phyloP scores from a whole-genome alignment of 2,113 vertebrate genomes.

The Protomyctophum bolini region DNA sequence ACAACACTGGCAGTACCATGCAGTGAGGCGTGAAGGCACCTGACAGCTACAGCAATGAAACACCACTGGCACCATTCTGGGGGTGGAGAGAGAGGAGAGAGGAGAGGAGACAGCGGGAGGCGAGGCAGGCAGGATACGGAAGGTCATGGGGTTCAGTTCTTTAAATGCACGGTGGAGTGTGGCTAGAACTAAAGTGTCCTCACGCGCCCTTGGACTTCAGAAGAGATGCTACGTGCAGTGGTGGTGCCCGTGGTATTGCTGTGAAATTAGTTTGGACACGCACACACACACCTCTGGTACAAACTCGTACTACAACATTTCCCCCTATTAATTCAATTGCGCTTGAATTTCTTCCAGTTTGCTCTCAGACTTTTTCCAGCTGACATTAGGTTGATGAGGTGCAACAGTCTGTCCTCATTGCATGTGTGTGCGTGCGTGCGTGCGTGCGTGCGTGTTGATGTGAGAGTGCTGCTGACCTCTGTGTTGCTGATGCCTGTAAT shows the following conservation, averaged over 20 bases:
- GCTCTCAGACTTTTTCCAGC: not conserved
- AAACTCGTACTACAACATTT: not conserved
- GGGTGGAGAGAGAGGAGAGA: conserved; percentile 16
- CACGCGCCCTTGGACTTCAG: conserved; percentile 34
- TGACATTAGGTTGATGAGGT: too few relatives aligned
- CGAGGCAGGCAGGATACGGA: conserved; percentile 19
- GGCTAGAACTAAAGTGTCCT: conserved; percentile 37
- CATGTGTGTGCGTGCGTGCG: too few relatives aligned
- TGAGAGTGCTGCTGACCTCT: too few relatives aligned
- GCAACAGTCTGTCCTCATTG: too few relatives aligned
- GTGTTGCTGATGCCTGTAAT: too few relatives aligned
- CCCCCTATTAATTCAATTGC: not conserved
- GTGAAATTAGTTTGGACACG: not conserved
- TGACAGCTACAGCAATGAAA: conserved; percentile 44
- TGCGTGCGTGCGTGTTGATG: too few relatives aligned
- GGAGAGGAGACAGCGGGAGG: not conserved
- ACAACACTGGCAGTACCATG: conserved; percentile 51
- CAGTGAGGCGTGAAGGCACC: conserved; percentile 59
- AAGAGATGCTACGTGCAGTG: conserved; percentile 1
- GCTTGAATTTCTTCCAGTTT: conserved; percentile 1
- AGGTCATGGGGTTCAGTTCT: conserved; percentile 20
- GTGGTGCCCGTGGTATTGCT: not conserved
- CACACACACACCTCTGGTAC: not conserved
- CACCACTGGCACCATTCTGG: conserved; percentile 36
- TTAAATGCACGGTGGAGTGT: conserved; percentile 9